Base-by-base conservation (phyloP, 2,797 vertebrate species). In the Sebastes steindachneri region DNA sequence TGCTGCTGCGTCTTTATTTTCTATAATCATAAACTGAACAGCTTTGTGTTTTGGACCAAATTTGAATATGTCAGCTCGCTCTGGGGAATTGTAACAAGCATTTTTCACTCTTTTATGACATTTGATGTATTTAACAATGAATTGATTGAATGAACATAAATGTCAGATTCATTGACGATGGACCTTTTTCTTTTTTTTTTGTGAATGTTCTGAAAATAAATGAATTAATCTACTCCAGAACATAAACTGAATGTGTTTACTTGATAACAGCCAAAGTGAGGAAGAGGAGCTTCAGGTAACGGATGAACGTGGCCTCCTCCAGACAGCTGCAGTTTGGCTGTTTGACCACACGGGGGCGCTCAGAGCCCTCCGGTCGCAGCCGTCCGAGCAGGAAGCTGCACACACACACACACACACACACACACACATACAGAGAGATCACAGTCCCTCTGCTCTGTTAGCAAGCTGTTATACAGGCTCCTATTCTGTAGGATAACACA, bases 281-380 rank as follows among this genome's bases (percentile, higher is more conserved):
- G 69, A 91, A 77, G 25, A 69, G 0, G 1, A 2, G 1, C 21
- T 3, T 35, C 21, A 82, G 29, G 5, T 0, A 0, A 0, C 0
- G 0, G n/a, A 4, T 51, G 69, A 82, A 72, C 11, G 1, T 1
- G 3, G 1, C 17, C 0, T 79, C 71, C 6, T 3, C 5, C 5
- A 0, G 3, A 3, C 1, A 15, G 0, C 0, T 35, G 88, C 77
- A 79, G 78, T 23, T 77, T 14, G 0, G 0, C 4, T 28, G 2
- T 7, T 0, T 3, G 37, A 0, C 69, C 91, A 25, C 88, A 9
- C 1, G 81, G 83, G 26, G 90, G 68, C 79, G 81, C 86, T 53
- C 63, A 0, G 28, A 51, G 77, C 28, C 73, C 37, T 79, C 33
- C 28, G 7, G 10, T 76, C 3, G 25, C 64, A 8, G 0, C 19